Evolutionary conservation across 2,888 invertebrate species (phyloP).

Genomic region (Cyrtodaria siliqua): DNA sequence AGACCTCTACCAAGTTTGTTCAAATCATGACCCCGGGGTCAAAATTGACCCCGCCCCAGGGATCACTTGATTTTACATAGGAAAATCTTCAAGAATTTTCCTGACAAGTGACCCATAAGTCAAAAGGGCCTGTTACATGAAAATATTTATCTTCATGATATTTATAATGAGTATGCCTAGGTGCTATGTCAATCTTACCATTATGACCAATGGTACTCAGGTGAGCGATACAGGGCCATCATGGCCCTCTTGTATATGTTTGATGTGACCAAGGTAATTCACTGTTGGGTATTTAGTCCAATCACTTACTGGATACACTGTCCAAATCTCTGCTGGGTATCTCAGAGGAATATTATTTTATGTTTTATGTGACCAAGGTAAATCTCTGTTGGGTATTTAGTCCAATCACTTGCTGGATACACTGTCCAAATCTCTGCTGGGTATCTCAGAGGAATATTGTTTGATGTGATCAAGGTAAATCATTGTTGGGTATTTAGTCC

Average conservation of each 20-base stretch:
- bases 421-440: slow-evolving; percentile 6
- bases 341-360: neutral
- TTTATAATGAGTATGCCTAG: too few relatives aligned
- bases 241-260: neutral
- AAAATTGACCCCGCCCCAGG: too few relatives aligned
- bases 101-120: too few relatives aligned
- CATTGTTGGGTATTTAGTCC: slow-evolving; percentile 4
- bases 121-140: neutral
- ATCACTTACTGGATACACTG: neutral
- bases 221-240: too few relatives aligned
- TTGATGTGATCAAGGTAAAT: neutral
- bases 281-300: slow-evolving; percentile 15
- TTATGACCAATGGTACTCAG: too few relatives aligned
- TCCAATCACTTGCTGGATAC: slow-evolving; percentile 5
- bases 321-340: slow-evolving; percentile 5
- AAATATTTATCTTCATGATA: neutral
- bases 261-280: neutral
- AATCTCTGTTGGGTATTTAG: slow-evolving; percentile 1
- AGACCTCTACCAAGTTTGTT: too few relatives aligned
- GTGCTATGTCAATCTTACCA: too few relatives aligned
- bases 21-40: too few relatives aligned
- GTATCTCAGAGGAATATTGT: slow-evolving; percentile 1
- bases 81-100: too few relatives aligned
- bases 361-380: slow-evolving; percentile 2
- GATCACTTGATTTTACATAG: too few relatives aligned